Conservation (phyloP, 2,113 vertebrate genomes). For the Thomomys bottae region DNA sequence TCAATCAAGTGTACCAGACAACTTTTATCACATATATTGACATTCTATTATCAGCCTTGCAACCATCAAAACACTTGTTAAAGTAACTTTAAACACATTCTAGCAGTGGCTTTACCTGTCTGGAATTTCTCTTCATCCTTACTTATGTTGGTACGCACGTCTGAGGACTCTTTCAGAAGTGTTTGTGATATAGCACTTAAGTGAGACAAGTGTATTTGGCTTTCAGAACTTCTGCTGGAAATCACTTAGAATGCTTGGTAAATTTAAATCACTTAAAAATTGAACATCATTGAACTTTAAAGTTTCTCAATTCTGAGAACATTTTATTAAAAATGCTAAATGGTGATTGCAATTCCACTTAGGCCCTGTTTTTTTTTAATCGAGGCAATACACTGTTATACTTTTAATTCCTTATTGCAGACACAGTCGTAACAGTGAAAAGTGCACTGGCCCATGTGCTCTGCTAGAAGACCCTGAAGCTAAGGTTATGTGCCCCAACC, state of each 20-base stretch:
- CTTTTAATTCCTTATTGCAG: neutral
- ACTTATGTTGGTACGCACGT: neutral
- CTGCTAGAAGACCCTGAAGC: neutral
- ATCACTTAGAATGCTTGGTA: neutral
- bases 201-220: neutral
- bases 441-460: neutral
- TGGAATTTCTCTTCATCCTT: neutral
- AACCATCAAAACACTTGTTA: neutral
- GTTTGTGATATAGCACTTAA: neutral
- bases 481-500: neutral
- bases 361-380: neutral
- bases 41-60: neutral
- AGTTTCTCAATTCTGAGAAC: neutral
- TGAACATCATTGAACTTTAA: neutral
- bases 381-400: neutral
- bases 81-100: constrained; percentile 8
- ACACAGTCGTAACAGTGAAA: neutral
- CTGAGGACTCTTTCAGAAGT: neutral
- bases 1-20: neutral
- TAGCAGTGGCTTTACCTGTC: neutral
- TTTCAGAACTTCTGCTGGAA: constrained; percentile 12
- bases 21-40: neutral
- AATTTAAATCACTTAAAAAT: neutral
- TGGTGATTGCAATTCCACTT: neutral
- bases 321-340: neutral